Conservation (phyloP, 1,140 invertebrate species). For the Drosophila subobscura region DNA sequence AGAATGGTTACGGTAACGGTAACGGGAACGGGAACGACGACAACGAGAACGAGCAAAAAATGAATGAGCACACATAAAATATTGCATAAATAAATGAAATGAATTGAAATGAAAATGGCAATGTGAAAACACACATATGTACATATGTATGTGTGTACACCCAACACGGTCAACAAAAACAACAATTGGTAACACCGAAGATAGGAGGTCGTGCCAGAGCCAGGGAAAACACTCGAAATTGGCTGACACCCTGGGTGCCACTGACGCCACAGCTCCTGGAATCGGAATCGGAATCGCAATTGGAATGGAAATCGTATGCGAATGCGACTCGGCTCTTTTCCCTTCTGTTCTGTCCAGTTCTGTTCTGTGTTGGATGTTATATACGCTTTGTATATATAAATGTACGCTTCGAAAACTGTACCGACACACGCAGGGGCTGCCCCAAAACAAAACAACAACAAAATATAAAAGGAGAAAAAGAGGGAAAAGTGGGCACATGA, state of each 20-base stretch:
- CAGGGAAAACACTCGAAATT: conserved; percentile 70
- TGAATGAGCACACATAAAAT: conserved; percentile 81
- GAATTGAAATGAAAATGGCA: conserved; percentile 81
- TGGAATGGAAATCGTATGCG: no score
- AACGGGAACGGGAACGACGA: conserved; percentile 22
- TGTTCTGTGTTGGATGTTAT: conserved; percentile 28
- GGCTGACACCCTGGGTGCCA: conserved; percentile 72
- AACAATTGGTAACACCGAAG: conserved; percentile 60
- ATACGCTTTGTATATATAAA: conserved; percentile 16
- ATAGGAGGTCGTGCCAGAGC: conserved; percentile 22
- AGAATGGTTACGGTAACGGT: conserved; percentile 17
- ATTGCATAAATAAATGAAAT: conserved; percentile 82
- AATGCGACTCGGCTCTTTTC: conserved; percentile 21
- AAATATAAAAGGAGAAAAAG: conserved; percentile 6
- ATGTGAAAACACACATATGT: conserved; percentile 54
- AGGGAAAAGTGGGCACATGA: conserved; percentile 40
- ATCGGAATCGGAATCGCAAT: conserved; percentile 36
- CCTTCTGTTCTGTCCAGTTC: not conserved
- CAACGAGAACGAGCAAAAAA: conserved; percentile 55
- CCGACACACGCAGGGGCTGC: conserved; percentile 62
- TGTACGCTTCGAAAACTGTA: conserved; percentile 68
- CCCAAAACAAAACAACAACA: conserved; percentile 17
- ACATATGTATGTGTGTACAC: conserved; percentile 19
- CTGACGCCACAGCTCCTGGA: conserved; percentile 46
- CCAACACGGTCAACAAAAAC: conserved; percentile 45